phyloP scores from a whole-genome alignment of 2,888 invertebrate genomes.

The Sicus ferrugineus region DNA sequence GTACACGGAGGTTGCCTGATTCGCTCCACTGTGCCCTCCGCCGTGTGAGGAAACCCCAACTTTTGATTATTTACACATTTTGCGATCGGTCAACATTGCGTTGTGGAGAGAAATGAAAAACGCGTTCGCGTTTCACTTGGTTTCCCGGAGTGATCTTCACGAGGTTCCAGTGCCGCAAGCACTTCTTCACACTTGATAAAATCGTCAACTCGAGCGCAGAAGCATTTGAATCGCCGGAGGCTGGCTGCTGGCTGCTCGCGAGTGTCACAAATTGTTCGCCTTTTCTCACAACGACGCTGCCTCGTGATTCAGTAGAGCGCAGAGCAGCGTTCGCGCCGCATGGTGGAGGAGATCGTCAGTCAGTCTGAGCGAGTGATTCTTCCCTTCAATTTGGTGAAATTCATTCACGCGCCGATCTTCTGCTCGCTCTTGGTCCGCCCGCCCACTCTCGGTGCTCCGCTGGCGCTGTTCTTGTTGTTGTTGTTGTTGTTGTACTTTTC shows the following conservation, averaged over 20 bases:
- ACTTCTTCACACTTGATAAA: conserved; percentile 11
- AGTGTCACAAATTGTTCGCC: conserved; percentile 13
- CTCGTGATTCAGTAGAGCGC: conserved; percentile 15
- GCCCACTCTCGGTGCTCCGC: neutral
- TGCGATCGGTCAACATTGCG: neutral
- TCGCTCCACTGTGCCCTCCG: conserved; percentile 19
- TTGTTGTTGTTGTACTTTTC: neutral
- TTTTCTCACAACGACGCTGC: neutral
- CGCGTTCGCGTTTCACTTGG: no score
- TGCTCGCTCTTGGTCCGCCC: neutral
- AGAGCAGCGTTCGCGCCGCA: conserved; percentile 20
- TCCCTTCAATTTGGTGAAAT: neutral
- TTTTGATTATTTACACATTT: conserved; percentile 26
- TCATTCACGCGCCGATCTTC: conserved; percentile 6
- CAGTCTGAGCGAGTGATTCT: neutral
- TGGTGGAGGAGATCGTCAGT: neutral
- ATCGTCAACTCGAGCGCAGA: conserved; percentile 16
- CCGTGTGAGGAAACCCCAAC: conserved; percentile 12
- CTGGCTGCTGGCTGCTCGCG: conserved; percentile 1
- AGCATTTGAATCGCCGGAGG: conserved; percentile 11
- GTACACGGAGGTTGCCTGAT: no score
- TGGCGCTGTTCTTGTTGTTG: neutral
- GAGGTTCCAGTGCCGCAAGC: conserved; percentile 4
- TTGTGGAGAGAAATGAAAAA: no score
- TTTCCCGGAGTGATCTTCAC: neutral